Evolutionary conservation across 2,113 vertebrate species (phyloP).

Genomic region (Nycticryphes semicollaris): DNA sequence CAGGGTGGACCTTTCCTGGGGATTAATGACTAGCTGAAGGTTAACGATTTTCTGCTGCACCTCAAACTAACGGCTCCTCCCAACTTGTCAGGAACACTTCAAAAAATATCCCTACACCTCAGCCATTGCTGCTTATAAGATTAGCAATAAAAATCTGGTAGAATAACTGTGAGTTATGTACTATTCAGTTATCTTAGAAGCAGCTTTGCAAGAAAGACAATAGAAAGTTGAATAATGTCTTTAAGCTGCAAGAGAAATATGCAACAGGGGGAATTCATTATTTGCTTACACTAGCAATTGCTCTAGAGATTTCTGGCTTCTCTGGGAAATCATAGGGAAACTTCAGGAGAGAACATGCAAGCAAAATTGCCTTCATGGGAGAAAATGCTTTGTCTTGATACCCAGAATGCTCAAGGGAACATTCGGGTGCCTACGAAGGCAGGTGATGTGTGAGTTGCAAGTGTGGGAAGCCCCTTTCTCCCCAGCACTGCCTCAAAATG

Average conservation of each 20-base stretch:
- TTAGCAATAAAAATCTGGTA: background rate
- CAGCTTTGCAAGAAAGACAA: background rate
- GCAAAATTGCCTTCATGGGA: background rate
- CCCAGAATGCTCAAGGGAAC: background rate
- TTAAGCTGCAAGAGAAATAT: background rate
- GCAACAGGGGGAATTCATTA: background rate
- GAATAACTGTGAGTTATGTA: background rate
- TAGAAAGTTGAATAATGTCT: background rate
- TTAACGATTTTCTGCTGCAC: background rate
- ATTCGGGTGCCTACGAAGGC: background rate
- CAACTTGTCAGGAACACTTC: background rate
- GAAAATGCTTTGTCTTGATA: background rate
- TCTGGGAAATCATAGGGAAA: background rate
- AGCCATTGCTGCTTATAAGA: background rate
- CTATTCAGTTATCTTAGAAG: background rate
- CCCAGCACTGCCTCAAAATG: background rate
- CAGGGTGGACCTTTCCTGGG: slow-evolving; percentile 8
- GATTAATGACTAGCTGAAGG: slow-evolving; percentile 16
- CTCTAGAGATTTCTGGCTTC: background rate
- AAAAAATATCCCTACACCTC: background rate
- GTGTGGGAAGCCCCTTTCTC: background rate
- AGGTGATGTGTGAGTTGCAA: background rate
- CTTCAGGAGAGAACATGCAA: background rate
- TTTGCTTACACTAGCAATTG: background rate
- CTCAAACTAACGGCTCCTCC: background rate